These are phyloP conservation scores for Digitonthophagus gazella DNA, from an alignment of 2,888 invertebrate genomes.

Conservation along the genomic window DNA sequence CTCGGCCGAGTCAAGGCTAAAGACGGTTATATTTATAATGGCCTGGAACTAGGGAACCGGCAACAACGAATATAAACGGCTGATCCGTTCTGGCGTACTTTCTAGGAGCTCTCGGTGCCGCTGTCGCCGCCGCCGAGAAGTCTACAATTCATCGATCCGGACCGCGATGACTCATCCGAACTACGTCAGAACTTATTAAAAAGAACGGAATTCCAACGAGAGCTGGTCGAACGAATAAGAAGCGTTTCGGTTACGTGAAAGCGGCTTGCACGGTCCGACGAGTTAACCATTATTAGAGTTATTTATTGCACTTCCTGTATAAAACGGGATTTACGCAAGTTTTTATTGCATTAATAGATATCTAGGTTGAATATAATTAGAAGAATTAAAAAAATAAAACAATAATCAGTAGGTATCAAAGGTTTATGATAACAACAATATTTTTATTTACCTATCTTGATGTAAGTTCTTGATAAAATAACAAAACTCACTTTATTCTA, in stretches of 20 bases:
- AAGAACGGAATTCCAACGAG: not conserved
- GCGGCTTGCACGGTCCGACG: not conserved
- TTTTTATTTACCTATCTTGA: no score
- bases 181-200: not conserved
- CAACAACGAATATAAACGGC: not conserved
- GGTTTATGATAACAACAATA: no score
- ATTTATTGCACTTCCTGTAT: not conserved
- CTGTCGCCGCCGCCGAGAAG: not conserved
- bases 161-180: not conserved
- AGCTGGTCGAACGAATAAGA: not conserved
- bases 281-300: not conserved
- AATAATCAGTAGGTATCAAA: no score
- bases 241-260: not conserved
- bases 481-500: no score
- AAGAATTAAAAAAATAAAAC: no score
- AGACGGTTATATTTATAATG: not conserved
- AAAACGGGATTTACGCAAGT: no score
- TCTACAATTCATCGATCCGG: not conserved
- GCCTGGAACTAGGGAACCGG: not conserved
- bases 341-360: no score
- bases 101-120: not conserved
- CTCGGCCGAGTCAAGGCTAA: not conserved
- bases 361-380: no score
- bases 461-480: no score
- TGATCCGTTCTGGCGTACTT: not conserved